Base-by-base conservation (phyloP, 1,140 invertebrate genomes). In the Hormaphis cornu region DNA sequence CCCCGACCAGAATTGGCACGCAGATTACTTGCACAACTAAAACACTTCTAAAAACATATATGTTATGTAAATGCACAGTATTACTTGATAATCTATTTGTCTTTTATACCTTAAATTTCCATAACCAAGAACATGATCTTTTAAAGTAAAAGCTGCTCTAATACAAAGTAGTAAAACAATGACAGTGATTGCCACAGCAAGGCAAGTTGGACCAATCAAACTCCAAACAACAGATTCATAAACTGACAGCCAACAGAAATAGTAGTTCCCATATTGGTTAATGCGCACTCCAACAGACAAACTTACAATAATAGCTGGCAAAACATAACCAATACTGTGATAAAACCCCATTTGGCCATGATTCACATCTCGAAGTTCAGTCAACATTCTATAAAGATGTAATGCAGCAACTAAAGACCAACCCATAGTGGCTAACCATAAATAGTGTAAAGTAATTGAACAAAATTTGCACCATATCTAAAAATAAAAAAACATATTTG, bases 331-430 rank as follows among this genome's bases (percentile, higher is more conserved):
- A 74, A 94, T 83, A n/a, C 92, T 88, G 75, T 95, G 93, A 77
- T 97, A 97, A 76, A 95, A 93, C 69, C 90, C 84, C 86, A 97
- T 94, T 37, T 88, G 88, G 0, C 93, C 95, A 76, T 95, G 91
- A 81, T 98, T 97, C 16, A 98, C 93, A 77, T 97, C 93, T 10
- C 94, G 83, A 82, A 98, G 89, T 80, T 97, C 95, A 1, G 93
- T 95, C 44, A 98, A 80, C 88, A 97, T 95, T 50, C 95, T 83
- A 76, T 97, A 93, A 14, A 97, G 80, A 80, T 98, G 95, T 70
- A 96, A 82, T 10, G 91, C 89, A 77, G 95, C 92, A 14, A 95
- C 88, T 72, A 95, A 84, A 59, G 91, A 86, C 95, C 95, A 98
- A 1, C 86, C 86, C 72, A 96, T 94, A 0, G 89, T 86, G 18